phyloP scores from a whole-genome alignment of 2,113 vertebrate genomes.

The Erpornis zantholeuca region DNA sequence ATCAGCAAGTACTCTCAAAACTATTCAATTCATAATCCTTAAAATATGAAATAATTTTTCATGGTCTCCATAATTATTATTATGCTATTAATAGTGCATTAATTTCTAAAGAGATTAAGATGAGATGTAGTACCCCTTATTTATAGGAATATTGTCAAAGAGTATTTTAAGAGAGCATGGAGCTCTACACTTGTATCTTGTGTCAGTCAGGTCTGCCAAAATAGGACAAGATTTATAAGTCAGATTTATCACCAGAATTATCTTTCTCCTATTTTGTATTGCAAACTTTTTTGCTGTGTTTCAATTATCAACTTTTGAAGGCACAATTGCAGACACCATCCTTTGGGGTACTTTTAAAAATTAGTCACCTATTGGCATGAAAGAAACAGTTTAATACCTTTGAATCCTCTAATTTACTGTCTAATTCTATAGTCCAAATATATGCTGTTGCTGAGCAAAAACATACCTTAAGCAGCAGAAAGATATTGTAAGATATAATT shows the following conservation, averaged over 20 bases:
- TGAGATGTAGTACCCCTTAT: not conserved
- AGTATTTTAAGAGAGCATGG: not conserved
- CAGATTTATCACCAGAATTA: not conserved
- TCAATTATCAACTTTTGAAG: not conserved
- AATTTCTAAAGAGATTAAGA: not conserved
- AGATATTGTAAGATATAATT: not conserved
- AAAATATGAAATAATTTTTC: not conserved
- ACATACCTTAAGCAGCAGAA: not conserved
- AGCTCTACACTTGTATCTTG: not conserved
- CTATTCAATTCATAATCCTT: not conserved
- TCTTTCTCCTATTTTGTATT: not conserved
- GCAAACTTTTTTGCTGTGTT: not conserved
- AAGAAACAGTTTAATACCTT: not conserved
- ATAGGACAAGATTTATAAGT: not conserved
- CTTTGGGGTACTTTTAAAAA: not conserved
- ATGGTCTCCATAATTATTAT: not conserved
- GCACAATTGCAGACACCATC: not conserved
- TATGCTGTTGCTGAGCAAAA: conserved; percentile 16
- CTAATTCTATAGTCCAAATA: not conserved
- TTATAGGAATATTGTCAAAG: not conserved
- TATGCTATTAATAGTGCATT: not conserved
- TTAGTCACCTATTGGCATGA: not conserved
- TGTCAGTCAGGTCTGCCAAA: not conserved
- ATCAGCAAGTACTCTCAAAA: not conserved
- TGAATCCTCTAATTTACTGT: not conserved